A percentile compares a stretch with the other conserved stretches of the same genome.
phyloP scores from a whole-genome alignment of 2,113 vertebrate genomes.

The Solenodon paradoxus region DNA sequence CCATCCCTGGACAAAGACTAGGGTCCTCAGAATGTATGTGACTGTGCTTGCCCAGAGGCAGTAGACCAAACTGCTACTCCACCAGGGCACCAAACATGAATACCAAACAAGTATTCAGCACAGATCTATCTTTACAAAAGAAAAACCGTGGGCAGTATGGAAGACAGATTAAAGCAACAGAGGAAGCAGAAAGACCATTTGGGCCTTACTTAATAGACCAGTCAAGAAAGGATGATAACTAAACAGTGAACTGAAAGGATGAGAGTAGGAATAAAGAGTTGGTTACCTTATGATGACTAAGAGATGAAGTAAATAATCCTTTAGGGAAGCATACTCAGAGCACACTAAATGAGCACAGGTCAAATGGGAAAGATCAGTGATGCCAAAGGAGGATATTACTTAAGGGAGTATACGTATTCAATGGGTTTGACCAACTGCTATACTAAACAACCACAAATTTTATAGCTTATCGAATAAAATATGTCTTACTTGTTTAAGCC shows the following conservation, averaged over 20 bases:
- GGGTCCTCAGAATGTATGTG: too few relatives aligned
- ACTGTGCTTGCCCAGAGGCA: too few relatives aligned
- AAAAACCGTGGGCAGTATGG: neutral
- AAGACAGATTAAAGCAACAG: neutral
- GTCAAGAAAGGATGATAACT: neutral
- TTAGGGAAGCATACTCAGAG: neutral
- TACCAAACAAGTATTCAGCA: too few relatives aligned
- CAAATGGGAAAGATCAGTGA: neutral
- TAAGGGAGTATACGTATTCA: neutral
- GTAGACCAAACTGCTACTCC: too few relatives aligned
- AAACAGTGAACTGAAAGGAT: neutral
- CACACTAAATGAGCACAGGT: neutral
- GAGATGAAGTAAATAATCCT: neutral
- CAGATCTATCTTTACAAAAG: neutral
- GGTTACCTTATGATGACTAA: neutral
- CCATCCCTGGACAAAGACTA: too few relatives aligned
- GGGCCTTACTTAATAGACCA: neutral
- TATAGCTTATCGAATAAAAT: neutral
- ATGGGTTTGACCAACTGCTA: neutral
- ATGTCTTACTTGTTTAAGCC: neutral
- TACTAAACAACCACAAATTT: neutral
- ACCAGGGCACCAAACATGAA: too few relatives aligned
- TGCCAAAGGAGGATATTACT: neutral
- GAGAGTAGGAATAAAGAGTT: neutral
- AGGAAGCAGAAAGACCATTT: neutral